These are phyloP conservation scores for Myotis findleyi DNA, from an alignment of 2,797 vertebrate species.

Conservation along the genomic window DNA sequence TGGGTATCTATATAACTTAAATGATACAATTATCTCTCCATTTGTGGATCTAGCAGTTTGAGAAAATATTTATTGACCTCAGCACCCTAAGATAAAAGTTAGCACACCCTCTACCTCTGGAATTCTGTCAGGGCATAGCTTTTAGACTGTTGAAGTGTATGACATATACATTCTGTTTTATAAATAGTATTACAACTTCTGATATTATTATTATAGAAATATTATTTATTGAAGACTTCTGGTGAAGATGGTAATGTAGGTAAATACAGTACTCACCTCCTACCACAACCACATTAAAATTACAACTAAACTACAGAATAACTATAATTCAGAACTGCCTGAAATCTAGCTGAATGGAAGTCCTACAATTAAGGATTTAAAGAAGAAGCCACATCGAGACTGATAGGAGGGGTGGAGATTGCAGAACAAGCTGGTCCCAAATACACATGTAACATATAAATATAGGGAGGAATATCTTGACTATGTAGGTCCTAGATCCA, in stretches of 20 bases:
- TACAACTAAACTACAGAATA: background rate
- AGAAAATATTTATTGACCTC: constrained; percentile 44
- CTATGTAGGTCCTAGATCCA: background rate
- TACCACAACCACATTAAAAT: background rate
- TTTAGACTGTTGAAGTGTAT: constrained; percentile 21
- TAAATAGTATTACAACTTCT: constrained; percentile 34
- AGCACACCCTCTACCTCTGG: background rate
- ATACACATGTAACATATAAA: background rate
- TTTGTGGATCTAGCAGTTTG: constrained; percentile 10
- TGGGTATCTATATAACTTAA: constrained; percentile 18
- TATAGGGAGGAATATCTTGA: background rate
- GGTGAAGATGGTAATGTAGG: background rate
- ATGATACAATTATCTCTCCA: background rate
- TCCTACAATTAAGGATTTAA: background rate
- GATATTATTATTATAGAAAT: constrained; percentile 42
- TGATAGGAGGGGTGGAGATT: background rate
- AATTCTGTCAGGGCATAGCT: background rate
- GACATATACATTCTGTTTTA: constrained; percentile 49
- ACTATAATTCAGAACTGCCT: background rate
- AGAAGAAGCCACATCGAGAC: background rate
- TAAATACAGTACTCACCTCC: background rate
- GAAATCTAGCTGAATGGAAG: background rate
- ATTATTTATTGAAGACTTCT: constrained; percentile 10
- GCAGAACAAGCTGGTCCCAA: background rate
- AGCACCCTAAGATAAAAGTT: background rate